phyloP scores from a whole-genome alignment of 2,888 invertebrate species.

The Melolontha melolontha region DNA sequence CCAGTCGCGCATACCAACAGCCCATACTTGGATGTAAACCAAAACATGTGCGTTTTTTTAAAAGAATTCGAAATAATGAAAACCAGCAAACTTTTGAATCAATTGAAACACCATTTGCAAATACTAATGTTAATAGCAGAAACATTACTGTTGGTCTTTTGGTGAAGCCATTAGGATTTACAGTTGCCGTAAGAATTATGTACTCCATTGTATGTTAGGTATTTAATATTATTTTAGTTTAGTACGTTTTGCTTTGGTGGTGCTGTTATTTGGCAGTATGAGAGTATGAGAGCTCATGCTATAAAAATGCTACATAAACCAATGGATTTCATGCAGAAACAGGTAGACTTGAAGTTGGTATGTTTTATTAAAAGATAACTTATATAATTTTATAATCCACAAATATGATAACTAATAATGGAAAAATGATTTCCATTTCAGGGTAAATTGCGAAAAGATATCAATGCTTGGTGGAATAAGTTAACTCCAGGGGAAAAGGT shows the following conservation, averaged over 20 bases:
- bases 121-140: conserved; percentile 64
- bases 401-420: conserved; percentile 4
- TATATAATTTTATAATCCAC: neutral
- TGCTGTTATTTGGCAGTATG: conserved; percentile 91
- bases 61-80: conserved; percentile 48
- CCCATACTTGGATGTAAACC: conserved; percentile 42
- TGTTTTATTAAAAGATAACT: neutral
- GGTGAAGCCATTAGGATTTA: conserved; percentile 74
- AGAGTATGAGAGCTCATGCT: conserved; percentile 73
- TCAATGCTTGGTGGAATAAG: conserved; percentile 78
- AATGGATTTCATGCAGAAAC: conserved; percentile 67
- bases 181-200: conserved; percentile 70
- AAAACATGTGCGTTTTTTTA: conserved; percentile 49
- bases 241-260: conserved; percentile 76
- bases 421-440: conserved; percentile 48
- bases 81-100: conserved; percentile 53
- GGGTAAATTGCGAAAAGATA: conserved; percentile 60
- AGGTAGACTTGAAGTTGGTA: conserved; percentile 47
- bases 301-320: conserved; percentile 68
- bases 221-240: conserved; percentile 56
- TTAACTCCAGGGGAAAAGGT: conserved; percentile 81
- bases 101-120: conserved; percentile 64
- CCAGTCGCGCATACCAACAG: conserved; percentile 41
- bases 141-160: conserved; percentile 66
- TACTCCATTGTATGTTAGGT: conserved; percentile 23